Conservation (phyloP, 2,797 vertebrate species). For the Halcyon leucocephala region DNA sequence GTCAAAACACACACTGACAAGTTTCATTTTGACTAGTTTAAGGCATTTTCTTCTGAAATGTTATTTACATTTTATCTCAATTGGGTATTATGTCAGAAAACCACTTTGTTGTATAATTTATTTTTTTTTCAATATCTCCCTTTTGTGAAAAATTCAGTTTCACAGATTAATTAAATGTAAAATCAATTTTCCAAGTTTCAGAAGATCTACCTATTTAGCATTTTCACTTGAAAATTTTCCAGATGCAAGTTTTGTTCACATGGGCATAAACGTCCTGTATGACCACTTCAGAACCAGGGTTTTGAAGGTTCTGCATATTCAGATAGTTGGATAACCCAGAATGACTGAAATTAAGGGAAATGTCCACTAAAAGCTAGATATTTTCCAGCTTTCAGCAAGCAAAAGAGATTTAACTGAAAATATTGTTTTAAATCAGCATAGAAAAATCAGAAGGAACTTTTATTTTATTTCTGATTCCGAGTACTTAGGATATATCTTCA, state of each 20-base stretch:
- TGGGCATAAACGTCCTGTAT: background rate
- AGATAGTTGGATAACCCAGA: background rate
- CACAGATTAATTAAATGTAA: background rate
- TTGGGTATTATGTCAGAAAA: background rate
- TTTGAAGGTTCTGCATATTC: background rate
- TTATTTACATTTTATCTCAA: background rate
- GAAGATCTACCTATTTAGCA: background rate
- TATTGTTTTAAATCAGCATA: background rate
- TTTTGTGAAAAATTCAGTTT: background rate
- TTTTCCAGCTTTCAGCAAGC: background rate
- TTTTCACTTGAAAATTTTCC: background rate
- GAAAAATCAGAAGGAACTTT: background rate
- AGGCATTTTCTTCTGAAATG: background rate
- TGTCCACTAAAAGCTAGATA: background rate
- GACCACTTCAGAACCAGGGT: background rate
- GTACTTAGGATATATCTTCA: background rate
- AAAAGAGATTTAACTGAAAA: background rate
- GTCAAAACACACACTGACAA: background rate
- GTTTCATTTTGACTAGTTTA: background rate
- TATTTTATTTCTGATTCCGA: background rate
- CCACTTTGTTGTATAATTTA: background rate
- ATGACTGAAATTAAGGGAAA: background rate
- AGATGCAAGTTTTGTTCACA: background rate
- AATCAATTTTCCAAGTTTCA: background rate
- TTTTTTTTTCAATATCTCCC: background rate